Evolutionary conservation across 2,888 invertebrate genomes (phyloP).

Genomic region (Hemistola chrysoprasaria): DNA sequence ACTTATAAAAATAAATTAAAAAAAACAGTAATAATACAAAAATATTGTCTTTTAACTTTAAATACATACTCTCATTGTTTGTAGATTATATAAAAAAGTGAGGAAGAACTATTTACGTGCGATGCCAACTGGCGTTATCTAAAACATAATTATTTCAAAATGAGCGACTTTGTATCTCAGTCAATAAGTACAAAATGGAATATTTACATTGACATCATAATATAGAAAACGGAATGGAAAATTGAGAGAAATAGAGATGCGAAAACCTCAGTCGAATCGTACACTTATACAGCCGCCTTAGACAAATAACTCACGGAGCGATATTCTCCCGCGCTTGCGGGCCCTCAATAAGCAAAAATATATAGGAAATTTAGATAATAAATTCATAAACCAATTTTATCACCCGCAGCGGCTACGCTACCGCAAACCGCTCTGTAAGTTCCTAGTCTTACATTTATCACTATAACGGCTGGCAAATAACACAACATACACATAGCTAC

Average conservation of each 20-base stretch:
- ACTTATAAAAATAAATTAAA: constrained; percentile 56
- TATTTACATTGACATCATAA: constrained; percentile 67
- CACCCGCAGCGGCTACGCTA: too few species aligned
- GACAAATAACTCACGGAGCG: too few species aligned
- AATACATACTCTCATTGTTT: constrained; percentile 38
- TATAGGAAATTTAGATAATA: too few species aligned
- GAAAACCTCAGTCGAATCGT: constrained; percentile 41
- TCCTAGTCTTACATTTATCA: too few species aligned
- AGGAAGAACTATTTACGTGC: constrained; percentile 34
- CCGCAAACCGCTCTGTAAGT: too few species aligned
- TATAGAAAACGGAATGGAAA: constrained; percentile 58
- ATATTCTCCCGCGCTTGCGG: too few species aligned
- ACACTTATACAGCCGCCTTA: constrained; percentile 36
- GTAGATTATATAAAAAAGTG: constrained; percentile 21
- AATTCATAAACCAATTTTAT: too few species aligned
- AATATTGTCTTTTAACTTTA: constrained; percentile 63
- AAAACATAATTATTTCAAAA: too few species aligned
- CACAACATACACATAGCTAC: too few species aligned
- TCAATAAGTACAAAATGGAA: constrained; percentile 70
- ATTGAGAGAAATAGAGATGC: constrained; percentile 32
- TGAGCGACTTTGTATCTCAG: constrained; percentile 32
- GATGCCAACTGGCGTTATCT: constrained; percentile 14
- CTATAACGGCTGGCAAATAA: too few species aligned
- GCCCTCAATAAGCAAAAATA: too few species aligned
- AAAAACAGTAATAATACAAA: constrained; percentile 64